phyloP scores from a whole-genome alignment of 2,888 invertebrate genomes.

The Doris montereyensis region DNA sequence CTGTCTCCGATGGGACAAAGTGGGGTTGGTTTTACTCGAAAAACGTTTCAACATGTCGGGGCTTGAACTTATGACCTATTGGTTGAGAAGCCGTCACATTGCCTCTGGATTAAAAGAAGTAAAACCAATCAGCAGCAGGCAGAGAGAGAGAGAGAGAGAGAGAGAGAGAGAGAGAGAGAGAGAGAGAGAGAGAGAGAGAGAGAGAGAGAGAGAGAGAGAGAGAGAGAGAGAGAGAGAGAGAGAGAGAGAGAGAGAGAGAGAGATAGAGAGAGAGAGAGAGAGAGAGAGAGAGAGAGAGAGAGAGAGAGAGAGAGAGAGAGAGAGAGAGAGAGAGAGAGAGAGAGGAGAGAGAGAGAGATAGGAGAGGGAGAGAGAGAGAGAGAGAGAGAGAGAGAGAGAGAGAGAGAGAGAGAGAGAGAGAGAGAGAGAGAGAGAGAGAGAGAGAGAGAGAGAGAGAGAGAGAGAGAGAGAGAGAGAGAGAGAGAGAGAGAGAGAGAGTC shows the following conservation, averaged over 20 bases:
- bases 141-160: slow-evolving; percentile 1
- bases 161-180: background rate
- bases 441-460: slow-evolving; percentile 10
- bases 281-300: slow-evolving; percentile 9
- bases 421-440: background rate
- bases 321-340: background rate
- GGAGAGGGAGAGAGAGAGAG: background rate
- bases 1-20: no score
- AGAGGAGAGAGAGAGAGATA: no score
- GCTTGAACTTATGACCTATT: no score
- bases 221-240: slow-evolving; percentile 1
- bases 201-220: background rate
- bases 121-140: background rate
- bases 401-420: no score
- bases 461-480: background rate
- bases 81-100: no score
- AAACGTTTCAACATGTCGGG: no score
- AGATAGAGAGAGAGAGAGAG: no score
- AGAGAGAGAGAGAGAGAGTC: background rate
- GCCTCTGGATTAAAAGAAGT: no score
- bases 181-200: background rate
- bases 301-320: background rate
- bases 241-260: background rate
- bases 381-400: background rate
- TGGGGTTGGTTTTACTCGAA: no score